Conservation (phyloP, 2,888 invertebrate species). For the Campoplex capitator region DNA sequence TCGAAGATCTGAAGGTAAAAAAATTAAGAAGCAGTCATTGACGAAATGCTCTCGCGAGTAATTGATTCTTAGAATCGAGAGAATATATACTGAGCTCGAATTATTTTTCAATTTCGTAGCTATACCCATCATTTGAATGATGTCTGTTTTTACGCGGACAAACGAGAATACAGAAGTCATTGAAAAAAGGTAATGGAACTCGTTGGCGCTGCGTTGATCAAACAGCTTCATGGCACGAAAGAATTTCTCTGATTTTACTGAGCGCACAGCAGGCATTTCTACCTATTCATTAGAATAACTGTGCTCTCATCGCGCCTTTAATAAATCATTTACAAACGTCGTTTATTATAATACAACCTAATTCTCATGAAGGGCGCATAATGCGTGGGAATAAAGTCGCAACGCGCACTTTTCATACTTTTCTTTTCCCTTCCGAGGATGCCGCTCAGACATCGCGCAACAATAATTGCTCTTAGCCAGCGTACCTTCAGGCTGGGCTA, state of each 20-base stretch:
- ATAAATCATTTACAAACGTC: slow-evolving; percentile 11
- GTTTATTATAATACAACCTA: slow-evolving; percentile 1
- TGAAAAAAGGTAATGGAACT: too few relatives aligned
- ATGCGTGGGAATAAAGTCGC: slow-evolving; percentile 72
- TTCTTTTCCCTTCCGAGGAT: slow-evolving; percentile 68
- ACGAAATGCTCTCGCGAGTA: not conserved
- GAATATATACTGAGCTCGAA: not conserved
- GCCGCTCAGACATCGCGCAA: slow-evolving; percentile 42
- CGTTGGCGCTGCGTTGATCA: not conserved
- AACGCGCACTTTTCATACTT: slow-evolving; percentile 55
- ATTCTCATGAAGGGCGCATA: slow-evolving; percentile 50
- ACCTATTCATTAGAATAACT: slow-evolving; percentile 7
- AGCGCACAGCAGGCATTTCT: not conserved
- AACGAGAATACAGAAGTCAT: not conserved
- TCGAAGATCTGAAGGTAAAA: not conserved
- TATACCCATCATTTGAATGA: not conserved
- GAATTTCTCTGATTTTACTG: not conserved
- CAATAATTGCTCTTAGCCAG: slow-evolving; percentile 70
- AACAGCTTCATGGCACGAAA: not conserved
- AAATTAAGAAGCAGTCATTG: slow-evolving; percentile 8
- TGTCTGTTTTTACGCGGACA: not conserved
- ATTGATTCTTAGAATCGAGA: not conserved
- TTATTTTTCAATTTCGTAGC: not conserved
- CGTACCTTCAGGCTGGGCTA: slow-evolving; percentile 54
- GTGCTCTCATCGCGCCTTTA: not conserved